Percentiles rank a stretch among this genome's conserved stretches.
Evolutionary conservation across 2,888 invertebrate species (phyloP).

Genomic region (Hydraecia micacea): DNA sequence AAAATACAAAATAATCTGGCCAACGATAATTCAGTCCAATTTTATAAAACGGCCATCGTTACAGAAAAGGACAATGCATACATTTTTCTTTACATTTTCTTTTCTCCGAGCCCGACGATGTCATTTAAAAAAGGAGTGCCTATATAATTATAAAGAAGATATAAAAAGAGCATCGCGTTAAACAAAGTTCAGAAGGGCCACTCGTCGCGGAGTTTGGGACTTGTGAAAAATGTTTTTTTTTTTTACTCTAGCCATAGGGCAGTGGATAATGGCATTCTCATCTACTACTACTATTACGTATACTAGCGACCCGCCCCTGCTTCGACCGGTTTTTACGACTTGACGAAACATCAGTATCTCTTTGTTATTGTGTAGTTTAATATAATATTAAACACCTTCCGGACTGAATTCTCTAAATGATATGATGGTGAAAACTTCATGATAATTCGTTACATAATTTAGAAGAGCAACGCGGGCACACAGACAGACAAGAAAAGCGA

Average conservation of each 20-base stretch:
- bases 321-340: too few relatives aligned
- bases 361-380: too few relatives aligned
- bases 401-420: too few relatives aligned
- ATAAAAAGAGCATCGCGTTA: conserved; percentile 19
- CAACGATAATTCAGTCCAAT: conserved; percentile 19
- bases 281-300: not conserved
- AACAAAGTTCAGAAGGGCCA: conserved; percentile 27
- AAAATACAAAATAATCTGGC: not conserved
- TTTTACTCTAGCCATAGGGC: not conserved
- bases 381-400: too few relatives aligned
- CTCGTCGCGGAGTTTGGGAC: not conserved
- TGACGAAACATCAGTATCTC: too few relatives aligned
- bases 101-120: conserved; percentile 32
- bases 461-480: too few relatives aligned
- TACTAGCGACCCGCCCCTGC: too few relatives aligned
- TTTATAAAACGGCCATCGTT: conserved; percentile 21
- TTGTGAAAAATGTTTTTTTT: not conserved
- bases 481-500: too few relatives aligned
- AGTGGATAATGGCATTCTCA: not conserved
- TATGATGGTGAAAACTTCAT: not conserved
- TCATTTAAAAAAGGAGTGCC: conserved; percentile 48
- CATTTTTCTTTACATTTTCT: conserved; percentile 40
- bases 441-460: not conserved
- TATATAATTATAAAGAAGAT: conserved; percentile 40
- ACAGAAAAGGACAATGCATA: conserved; percentile 52